Base-by-base conservation (phyloP, 1,140 invertebrate species). In the Pseudomyrmex flavicornis region DNA sequence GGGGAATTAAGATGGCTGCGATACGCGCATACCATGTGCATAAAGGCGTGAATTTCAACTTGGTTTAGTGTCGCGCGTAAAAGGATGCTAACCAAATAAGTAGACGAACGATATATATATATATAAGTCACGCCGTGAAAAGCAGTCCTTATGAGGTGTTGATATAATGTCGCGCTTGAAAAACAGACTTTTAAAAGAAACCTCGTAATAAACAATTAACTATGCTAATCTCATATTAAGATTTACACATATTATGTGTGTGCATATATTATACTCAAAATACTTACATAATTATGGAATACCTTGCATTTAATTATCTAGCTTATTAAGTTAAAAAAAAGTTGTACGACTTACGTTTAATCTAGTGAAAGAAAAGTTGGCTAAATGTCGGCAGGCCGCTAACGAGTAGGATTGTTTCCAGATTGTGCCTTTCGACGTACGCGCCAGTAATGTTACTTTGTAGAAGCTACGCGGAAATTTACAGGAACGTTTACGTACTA, bases 1-100 rank as follows among this genome's bases (percentile, higher is more conserved):
- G 15, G 35, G 62, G 92, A 94, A 94, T 94, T 93, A 93, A 94
- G 93, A 94, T 94, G 93, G 90, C 86, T 84, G 89, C 86, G 92
- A 94, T 93, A 93, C 82, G 65, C 89, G 88, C 86, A 84, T 82
- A 82, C 22, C 80, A 15, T 63, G 76, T 73, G 70, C 70, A 70
- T 82, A 73, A 68, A 83, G 50, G 80, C 50, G 46, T 63, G 58
- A 74, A 84, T 82, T 85, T 79, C 63, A 73, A 50, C 59, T 79
- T 17, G 70, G 22, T 82, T 83, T 56, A 46, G 20, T 52, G 26
- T 48, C 17, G 48, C 50, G 20, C 58, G 26, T 44, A 79, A 75
- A 72, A 80, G 77, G 74, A 50, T 48, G 22, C 15, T 79, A 79
- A 79, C 35, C 35, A 12, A 69, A 54, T 77, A 68, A 77, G 26